Evolutionary conservation across 2,888 invertebrate species (phyloP).

Genomic region (Phyto melanocephala): DNA sequence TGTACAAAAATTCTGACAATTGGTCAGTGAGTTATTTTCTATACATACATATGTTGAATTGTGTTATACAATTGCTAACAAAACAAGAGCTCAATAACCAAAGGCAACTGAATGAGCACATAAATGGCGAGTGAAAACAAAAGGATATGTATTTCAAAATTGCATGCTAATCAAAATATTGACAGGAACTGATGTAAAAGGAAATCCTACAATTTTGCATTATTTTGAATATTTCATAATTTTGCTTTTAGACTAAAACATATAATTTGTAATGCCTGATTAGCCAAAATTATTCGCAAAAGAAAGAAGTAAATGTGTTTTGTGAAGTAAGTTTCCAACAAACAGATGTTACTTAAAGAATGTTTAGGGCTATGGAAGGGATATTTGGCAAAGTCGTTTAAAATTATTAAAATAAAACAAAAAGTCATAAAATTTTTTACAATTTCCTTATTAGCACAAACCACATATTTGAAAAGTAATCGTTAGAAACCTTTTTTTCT

Average conservation of each 20-base stretch:
- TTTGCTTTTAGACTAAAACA: not conserved
- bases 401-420: not conserved
- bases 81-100: not conserved
- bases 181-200: constrained; percentile 18
- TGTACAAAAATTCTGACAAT: constrained; percentile 37
- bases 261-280: constrained; percentile 40
- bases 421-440: not conserved
- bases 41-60: not conserved
- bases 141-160: constrained; percentile 39
- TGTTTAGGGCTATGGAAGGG: not conserved
- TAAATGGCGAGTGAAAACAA: constrained; percentile 1
- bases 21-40: constrained; percentile 5
- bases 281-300: not conserved
- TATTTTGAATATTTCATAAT: constrained; percentile 12
- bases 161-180: constrained; percentile 60
- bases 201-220: not conserved
- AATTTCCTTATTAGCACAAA: not conserved
- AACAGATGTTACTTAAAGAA: constrained; percentile 14
- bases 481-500: not conserved
- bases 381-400: not conserved
- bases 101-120: not conserved
- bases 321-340: not conserved
- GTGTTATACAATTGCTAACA: constrained; percentile 11
- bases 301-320: not conserved
- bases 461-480: not conserved